Evolutionary conservation across 2,113 vertebrate species (phyloP).

Genomic region (Acrocephalus kingi): DNA sequence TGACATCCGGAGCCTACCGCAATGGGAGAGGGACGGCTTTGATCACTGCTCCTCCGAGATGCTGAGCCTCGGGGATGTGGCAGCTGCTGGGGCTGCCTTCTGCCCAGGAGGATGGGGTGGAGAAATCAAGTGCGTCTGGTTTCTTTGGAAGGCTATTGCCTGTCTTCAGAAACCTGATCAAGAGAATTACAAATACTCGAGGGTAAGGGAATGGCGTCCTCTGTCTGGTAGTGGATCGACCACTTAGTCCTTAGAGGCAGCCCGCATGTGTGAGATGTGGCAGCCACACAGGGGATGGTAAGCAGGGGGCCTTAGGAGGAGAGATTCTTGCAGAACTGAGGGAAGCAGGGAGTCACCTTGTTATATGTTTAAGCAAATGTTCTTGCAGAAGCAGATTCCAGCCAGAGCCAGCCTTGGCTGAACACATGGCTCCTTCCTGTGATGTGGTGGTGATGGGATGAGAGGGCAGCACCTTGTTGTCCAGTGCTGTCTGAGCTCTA

Average conservation of each 20-base stretch:
- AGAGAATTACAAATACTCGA: background rate
- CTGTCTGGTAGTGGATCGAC: background rate
- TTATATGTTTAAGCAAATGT: background rate
- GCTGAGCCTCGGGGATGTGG: conserved; percentile 16
- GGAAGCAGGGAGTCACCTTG: background rate
- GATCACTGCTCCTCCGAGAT: background rate
- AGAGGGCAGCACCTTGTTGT: background rate
- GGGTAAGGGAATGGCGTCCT: background rate
- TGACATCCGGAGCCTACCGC: conserved; percentile 3
- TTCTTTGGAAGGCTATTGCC: background rate
- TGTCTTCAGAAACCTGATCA: background rate
- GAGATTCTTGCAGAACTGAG: background rate
- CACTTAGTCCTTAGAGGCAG: background rate
- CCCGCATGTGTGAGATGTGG: accelerated
- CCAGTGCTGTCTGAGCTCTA: background rate
- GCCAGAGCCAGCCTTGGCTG: background rate
- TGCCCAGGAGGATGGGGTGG: background rate
- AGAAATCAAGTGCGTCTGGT: conserved; percentile 14
- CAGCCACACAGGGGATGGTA: background rate
- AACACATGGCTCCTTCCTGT: background rate
- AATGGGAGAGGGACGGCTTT: conserved; percentile 38
- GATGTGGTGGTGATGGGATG: background rate
- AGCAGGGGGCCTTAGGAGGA: background rate
- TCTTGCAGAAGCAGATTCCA: background rate
- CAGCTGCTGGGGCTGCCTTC: conserved; percentile 22